Evolutionary conservation across 1,140 invertebrate genomes (phyloP), one percentile per base, ranked within the genome.

Genomic region (Eumaeus atala): DNA sequence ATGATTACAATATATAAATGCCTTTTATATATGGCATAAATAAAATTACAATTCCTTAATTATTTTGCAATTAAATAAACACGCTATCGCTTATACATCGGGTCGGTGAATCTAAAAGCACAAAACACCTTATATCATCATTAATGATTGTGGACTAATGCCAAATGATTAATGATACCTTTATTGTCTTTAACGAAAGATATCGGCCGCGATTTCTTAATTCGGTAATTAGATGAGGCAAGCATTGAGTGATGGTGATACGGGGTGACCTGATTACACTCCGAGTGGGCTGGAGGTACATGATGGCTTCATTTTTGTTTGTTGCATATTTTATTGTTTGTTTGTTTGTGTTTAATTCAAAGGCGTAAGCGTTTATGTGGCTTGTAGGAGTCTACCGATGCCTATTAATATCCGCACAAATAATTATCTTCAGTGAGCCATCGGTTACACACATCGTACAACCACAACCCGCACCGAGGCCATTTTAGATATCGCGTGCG

Each of bases 91-190:
- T 51, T 37, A 12, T 51, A 3, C 40, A 52, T 56, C 59, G 33
- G 5, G 16, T 34, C 56, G 16, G 18, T 56, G 59, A 56, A 59
- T 63, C 54, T 54, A 62, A 70, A 70, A 66, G 64, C 66, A 69
- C 59, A 74, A 67, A 70, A 65, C 74, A 69, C 67, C 72, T 67
- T 79, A 83, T 77, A 79, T 72, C 70, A 79, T 72, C 70, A 76
- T 79, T 77, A 75, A 71, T 68, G 67, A 74, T 73, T 63, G 74
- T 66, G 58, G 58, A 56, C 72, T 77, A 84, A 80, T 81, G 64
- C 72, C 67, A 52, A 65, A 62, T 84, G 78, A 84, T 82, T 84
- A 76, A 84, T 82, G 81, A 73, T 77, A 63, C 72, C 80, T 77
- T 82, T n/a, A n/a, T n/a, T 77, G 74, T 84, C 77, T 74, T 67